phyloP scores from a whole-genome alignment of 2,797 vertebrate species.

The Hippoglossus hippoglossus region DNA sequence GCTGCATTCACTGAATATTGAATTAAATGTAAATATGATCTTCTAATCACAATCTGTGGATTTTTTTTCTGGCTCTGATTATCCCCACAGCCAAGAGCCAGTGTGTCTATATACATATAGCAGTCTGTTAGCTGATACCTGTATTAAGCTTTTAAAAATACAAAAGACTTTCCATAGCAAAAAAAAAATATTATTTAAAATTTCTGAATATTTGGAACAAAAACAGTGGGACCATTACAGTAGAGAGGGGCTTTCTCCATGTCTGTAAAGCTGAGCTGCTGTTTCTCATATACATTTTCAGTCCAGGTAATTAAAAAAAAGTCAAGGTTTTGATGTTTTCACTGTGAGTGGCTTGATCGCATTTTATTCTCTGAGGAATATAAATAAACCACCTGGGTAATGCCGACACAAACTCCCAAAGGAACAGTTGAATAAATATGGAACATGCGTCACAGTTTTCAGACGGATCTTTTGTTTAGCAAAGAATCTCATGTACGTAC shows the following conservation, averaged over 20 bases:
- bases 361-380: slow-evolving; percentile 27
- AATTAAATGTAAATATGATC: slow-evolving; percentile 28
- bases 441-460: background rate
- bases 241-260: background rate
- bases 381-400: slow-evolving; percentile 25
- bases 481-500: background rate
- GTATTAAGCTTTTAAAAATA: background rate
- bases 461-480: background rate
- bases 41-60: slow-evolving; percentile 28
- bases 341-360: slow-evolving; percentile 39
- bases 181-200: background rate
- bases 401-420: background rate
- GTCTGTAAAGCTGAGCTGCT: slow-evolving; percentile 8
- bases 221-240: background rate
- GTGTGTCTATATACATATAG: slow-evolving; percentile 10
- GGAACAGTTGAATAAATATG: background rate
- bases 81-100: slow-evolving; percentile 13
- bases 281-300: slow-evolving; percentile 23
- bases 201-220: background rate
- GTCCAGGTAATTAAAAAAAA: slow-evolving; percentile 21
- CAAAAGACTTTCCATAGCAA: background rate
- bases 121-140: background rate
- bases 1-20: slow-evolving; percentile 8
- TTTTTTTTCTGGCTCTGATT: background rate
- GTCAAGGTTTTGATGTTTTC: slow-evolving; percentile 33